These are phyloP conservation scores for Sebastes wilsoni DNA, from an alignment of 2,797 vertebrate genomes.

Conservation along the genomic window DNA sequence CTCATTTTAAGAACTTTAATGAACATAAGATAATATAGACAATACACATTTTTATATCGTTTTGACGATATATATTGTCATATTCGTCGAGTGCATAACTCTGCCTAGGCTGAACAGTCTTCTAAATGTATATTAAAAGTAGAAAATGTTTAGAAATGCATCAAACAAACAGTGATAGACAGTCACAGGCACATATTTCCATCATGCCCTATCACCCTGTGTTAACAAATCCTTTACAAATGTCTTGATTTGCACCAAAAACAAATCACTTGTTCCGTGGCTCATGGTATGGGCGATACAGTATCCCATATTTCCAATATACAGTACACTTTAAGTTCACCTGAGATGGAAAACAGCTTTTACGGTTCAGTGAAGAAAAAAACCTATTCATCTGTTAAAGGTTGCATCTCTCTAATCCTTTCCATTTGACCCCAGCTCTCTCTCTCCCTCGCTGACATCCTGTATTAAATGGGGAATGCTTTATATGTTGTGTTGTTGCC, in stretches of 20 bases:
- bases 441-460: neutral
- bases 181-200: neutral
- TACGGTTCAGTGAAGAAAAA: neutral
- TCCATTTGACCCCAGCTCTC: neutral
- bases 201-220: neutral
- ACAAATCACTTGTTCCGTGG: neutral
- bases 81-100: too few species aligned
- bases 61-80: too few species aligned
- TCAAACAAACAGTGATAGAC: neutral
- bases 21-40: too few species aligned
- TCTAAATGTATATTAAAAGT: too few species aligned
- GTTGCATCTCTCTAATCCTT: constrained; percentile 5
- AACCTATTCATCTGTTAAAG: neutral
- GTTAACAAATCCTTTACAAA: too few species aligned
- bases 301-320: neutral
- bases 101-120: neutral
- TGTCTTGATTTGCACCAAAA: neutral
- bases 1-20: too few species aligned
- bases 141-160: too few species aligned
- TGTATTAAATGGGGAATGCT: constrained; percentile 1
- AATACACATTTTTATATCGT: too few species aligned
- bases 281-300: neutral
- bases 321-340: neutral
- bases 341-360: neutral
- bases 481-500: neutral